A percentile compares a stretch with the other conserved stretches of the same genome.
phyloP scores from a whole-genome alignment of 2,797 vertebrate genomes.

The Coregonus sp. region DNA sequence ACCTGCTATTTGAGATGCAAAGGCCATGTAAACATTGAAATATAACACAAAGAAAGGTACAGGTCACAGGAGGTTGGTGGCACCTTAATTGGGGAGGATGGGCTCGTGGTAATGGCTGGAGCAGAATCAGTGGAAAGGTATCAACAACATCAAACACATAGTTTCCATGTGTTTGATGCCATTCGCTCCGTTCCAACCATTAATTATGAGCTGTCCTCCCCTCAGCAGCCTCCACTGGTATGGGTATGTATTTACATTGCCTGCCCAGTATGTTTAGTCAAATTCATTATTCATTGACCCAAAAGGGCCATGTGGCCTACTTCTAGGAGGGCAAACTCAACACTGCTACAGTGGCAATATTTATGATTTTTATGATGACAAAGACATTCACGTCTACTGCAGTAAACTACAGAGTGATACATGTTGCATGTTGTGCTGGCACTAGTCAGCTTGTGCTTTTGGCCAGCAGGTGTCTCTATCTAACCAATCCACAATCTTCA shows the following conservation, averaged over 20 bases:
- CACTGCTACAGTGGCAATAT: not conserved
- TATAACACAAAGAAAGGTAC: not conserved
- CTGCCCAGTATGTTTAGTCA: too few relatives aligned
- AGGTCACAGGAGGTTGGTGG: too few relatives aligned
- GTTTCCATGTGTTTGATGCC: too few relatives aligned
- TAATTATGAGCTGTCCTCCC: too few relatives aligned
- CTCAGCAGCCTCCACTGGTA: not conserved
- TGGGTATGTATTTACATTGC: not conserved
- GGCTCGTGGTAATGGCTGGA: too few relatives aligned
- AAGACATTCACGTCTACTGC: too few relatives aligned
- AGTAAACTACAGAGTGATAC: not conserved
- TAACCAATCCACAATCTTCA: not conserved
- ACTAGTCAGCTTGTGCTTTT: not conserved
- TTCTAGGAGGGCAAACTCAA: not conserved
- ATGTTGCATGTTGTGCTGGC: not conserved
- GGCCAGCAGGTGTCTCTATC: slow-evolving; percentile 2
- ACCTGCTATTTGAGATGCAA: not conserved
- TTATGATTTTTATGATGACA: not conserved
- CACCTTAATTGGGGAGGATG: too few relatives aligned
- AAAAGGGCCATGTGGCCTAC: not conserved
- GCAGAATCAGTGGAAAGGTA: too few relatives aligned
- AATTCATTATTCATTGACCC: not conserved
- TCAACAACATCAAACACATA: too few relatives aligned
- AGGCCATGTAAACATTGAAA: not conserved
- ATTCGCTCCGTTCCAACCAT: too few relatives aligned